Conservation (phyloP, 2,113 vertebrate species). For the Neodon shergylaensis region DNA sequence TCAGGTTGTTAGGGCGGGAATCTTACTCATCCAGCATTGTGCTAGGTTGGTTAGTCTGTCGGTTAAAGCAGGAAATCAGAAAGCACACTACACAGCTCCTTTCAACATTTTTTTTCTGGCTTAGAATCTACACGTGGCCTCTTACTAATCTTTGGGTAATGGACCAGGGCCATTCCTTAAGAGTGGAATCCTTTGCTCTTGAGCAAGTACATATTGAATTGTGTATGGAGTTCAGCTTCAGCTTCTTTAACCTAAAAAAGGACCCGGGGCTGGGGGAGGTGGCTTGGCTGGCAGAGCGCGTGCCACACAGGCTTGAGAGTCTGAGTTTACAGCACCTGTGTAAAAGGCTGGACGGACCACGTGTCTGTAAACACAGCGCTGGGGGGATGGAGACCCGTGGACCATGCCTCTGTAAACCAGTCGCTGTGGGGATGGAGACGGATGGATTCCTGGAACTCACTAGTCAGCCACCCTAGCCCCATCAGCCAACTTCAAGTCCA, state of each 20-base stretch:
- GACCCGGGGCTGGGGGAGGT: not conserved
- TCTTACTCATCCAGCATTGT: not conserved
- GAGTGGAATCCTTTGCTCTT: not conserved
- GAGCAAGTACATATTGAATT: not conserved
- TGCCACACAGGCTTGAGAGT: not conserved
- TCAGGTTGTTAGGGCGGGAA: conserved; percentile 5
- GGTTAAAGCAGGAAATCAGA: conserved; percentile 54
- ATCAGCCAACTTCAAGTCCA: not conserved
- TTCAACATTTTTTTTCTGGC: conserved; percentile 2
- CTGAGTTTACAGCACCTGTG: no score
- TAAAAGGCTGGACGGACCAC: not conserved
- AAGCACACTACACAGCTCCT: not conserved
- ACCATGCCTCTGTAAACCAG: not conserved
- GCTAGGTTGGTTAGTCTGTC: conserved; percentile 25
- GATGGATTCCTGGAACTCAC: not conserved
- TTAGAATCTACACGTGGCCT: not conserved
- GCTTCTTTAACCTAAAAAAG: conserved; percentile 28
- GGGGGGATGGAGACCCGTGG: not conserved
- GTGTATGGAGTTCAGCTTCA: conserved; percentile 27
- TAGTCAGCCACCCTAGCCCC: not conserved
- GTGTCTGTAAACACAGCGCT: not conserved
- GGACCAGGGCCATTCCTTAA: not conserved
- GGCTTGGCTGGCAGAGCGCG: not conserved
- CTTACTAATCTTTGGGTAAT: conserved; percentile 29
- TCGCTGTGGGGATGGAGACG: rapidly evolving